phyloP scores from a whole-genome alignment of 2,888 invertebrate species.

The Chrysolina haemoptera region DNA sequence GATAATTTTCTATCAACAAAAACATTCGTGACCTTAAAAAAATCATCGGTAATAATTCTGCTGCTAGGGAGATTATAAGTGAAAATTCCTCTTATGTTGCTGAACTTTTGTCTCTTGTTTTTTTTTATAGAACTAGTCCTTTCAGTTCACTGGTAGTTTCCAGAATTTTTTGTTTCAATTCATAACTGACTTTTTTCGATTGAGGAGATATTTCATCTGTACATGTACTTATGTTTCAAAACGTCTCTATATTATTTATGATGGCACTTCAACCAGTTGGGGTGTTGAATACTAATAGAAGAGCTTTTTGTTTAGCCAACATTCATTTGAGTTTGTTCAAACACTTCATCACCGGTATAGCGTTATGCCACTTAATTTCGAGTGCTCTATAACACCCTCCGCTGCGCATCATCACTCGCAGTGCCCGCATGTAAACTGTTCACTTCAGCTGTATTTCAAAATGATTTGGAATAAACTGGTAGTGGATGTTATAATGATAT shows the following conservation, averaged over 20 bases:
- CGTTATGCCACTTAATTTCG: conserved; percentile 47
- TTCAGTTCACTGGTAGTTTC: too few species aligned
- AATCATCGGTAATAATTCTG: too few species aligned
- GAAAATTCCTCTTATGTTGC: too few species aligned
- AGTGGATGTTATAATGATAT: background rate
- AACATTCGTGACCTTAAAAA: too few species aligned
- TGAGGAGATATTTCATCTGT: background rate
- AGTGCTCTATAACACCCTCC: conserved; percentile 33
- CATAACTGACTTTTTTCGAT: background rate
- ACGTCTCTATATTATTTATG: conserved; percentile 37
- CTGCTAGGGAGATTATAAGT: too few species aligned
- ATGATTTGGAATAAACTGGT: conserved; percentile 11
- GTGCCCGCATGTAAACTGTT: conserved; percentile 39
- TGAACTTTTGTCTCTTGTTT: too few species aligned
- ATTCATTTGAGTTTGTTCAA: conserved; percentile 52
- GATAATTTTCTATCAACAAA: too few species aligned
- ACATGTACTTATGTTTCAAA: conserved; percentile 23
- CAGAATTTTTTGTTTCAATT: background rate
- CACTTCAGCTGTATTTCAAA: conserved; percentile 35
- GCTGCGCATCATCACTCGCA: conserved; percentile 29
- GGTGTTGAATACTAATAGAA: conserved; percentile 48
- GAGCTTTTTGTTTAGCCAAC: conserved; percentile 52
- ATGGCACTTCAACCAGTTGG: conserved; percentile 36
- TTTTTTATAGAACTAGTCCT: too few species aligned
- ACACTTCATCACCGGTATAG: conserved; percentile 51